Base-by-base conservation (phyloP, 2,888 invertebrate species). In the Harpalus rufipes region DNA sequence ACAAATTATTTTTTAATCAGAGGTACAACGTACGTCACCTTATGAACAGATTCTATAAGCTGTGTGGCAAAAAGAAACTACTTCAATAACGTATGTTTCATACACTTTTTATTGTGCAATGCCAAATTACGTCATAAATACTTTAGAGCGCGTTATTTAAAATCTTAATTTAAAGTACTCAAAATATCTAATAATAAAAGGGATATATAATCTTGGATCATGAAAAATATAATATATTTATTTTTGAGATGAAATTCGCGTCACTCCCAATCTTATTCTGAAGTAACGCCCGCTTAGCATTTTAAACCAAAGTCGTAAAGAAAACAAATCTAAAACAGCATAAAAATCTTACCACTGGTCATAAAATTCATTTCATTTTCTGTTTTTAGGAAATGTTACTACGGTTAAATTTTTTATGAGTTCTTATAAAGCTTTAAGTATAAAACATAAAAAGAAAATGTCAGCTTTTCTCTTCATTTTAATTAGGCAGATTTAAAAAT, bases 331-430 rank as follows among this genome's bases (percentile, higher is more conserved):
- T 74, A 78, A 78, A 78, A 12, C 72, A 58, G 14, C 32, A 80
- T 80, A 61, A 80, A 80, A 80, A 59, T 80, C 80, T 80, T 59
- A 80, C 58, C 32, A 56, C 59, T 78, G 51, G n/a, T 18, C 63
- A 41, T 80, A 80, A 80, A 80, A 80, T 80, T 61, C 61, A 80
- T 61, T 78, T 80, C 80, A 80, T 80, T 80, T 61, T 61, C 61
- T 80, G 80, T 80, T 80, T 59, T 61, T 16, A 76, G 76, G 18
- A 76, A 76, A 76, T 68, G 68, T 39, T 68, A 74, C 56, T 18
- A 51, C 21, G 25, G 6, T 78, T 78, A 78, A 78, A 78, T 78
- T 78, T 78, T 78, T 78, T 78, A 78, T 58, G 78, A 32, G 56
- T 78, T 32, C 58, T 56, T 78, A 78, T 58, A 78, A 78, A 78